Base-by-base conservation (phyloP, 2,888 invertebrate genomes). In the Euzetes globulus region DNA sequence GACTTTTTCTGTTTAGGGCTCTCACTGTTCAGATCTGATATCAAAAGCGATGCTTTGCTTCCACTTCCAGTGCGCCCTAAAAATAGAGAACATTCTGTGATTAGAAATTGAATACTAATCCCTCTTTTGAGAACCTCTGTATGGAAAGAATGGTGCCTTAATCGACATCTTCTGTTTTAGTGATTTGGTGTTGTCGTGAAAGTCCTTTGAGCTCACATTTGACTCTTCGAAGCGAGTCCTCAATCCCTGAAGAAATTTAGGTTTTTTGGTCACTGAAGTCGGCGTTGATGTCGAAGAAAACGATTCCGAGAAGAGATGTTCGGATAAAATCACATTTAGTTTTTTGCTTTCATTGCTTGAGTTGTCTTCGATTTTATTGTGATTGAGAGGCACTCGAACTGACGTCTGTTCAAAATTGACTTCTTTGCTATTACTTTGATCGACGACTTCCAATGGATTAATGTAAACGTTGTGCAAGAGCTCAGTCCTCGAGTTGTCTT, bases 181-280 rank as follows among this genome's bases (percentile, higher is more conserved):
- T 25, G 15, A 27, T 63, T 63, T 63, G 19, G 33, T 11, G 2
- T 11, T 63, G 2, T 63, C 63, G 7, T 63, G 63, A 33, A 63
- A 63, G 33, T 63, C 63, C 17, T 63, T 63, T 29, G 6, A 7
- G 17, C 1, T 33, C 13, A 63, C 13, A 33, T 29, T 55, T 4
- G 72, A 60, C 41, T 77, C 77, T 27, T 78, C 78, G 72, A 79
- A 79, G 13, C 79, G 75, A 33, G 79, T 77, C 47, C 77, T 78
- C 37, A 77, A 73, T 41, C 77, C 78, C 77, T 79, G 78, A 41
- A 77, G 75, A 71, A 77, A 77, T 75, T 77, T 75, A 17, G 77
- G 77, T 72, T 77, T 78, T 55, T 76, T 76, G 15, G 74, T 72
- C 19, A 60, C 22, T 25, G 77, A 50, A 11, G 73, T 60, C 71